phyloP scores from a whole-genome alignment of 2,797 vertebrate genomes.

The Gastrophryne carolinensis region DNA sequence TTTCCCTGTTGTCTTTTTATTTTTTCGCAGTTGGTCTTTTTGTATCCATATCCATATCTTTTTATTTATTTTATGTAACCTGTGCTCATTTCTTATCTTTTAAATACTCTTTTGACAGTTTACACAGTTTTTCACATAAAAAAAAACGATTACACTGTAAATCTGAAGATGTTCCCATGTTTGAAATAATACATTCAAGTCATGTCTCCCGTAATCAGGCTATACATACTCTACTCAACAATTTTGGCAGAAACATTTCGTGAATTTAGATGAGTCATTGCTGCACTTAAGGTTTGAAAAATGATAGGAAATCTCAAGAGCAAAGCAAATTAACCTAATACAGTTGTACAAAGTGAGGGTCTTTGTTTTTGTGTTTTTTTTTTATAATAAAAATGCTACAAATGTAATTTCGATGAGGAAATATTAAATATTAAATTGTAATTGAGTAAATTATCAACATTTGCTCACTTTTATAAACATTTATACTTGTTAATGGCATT shows the following conservation, averaged over 20 bases:
- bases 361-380: neutral
- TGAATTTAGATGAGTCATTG: constrained; percentile 50
- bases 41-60: too few relatives aligned
- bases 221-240: constrained; percentile 35
- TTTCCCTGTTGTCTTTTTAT: too few relatives aligned
- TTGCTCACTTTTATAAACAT: neutral
- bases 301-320: constrained; percentile 44
- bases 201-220: constrained; percentile 44
- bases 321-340: constrained; percentile 45
- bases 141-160: neutral
- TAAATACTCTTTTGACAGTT: too few relatives aligned
- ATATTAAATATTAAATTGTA: neutral
- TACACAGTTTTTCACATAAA: too few relatives aligned
- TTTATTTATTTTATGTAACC: too few relatives aligned
- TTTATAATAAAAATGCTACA: too few relatives aligned
- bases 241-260: constrained; percentile 48
- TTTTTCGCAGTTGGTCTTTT: too few relatives aligned
- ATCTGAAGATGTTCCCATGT: constrained; percentile 15
- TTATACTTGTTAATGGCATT: too few relatives aligned
- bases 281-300: constrained; percentile 33
- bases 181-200: constrained; percentile 43
- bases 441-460: neutral
- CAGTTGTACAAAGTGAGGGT: constrained; percentile 11
- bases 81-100: too few relatives aligned
- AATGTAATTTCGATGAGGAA: too few relatives aligned